Base-by-base conservation (phyloP, 2,888 invertebrate genomes). In the Rhaphigaster nebulosa region DNA sequence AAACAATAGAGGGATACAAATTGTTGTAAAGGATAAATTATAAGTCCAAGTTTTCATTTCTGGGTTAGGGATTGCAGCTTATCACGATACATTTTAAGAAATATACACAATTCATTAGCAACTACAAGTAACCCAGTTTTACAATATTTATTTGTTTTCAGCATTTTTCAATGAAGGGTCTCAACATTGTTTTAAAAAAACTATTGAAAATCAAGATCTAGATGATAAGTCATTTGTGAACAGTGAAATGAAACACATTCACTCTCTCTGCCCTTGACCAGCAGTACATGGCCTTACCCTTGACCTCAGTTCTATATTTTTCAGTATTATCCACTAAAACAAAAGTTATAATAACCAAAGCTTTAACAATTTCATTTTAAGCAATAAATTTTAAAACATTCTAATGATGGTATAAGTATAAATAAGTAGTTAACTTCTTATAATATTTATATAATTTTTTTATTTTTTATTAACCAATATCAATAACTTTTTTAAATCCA, bases 301-400 rank as follows among this genome's bases (percentile, higher is more conserved):
- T 65, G 65, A 65, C 65, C 65, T 65, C 65, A 65, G 65, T 65
- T 65, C 65, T 65, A 29, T 65, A 65, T 65, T 29, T 65, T 65
- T 65, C 65, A 65, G 29, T 65, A 34, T 65, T 65, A 18, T 29
- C 65, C 29, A 65, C 15, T 29, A 65, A 65, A 65, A 29, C 29
- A 29, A 12, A 34, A 18, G 29, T 65, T 13, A 65, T 23, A 29
- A 23, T 15, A 34, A 34, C 29, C 29, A 60, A 10, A n/a, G 65
- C 3, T 60, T 65, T 29, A 65, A 65, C 8, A 60, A 60, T n/a
- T 60, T 13, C 13, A n/a, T n/a, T n/a, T 60, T 3, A 60, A 56
- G 1, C 60, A 60, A 13, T n/a, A 10, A 1, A 29, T 65, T 29
- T 65, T 65, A 65, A 65, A 65, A 18, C 1, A 1, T 65, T n/a